Conservation (phyloP, 53 echinoderm and acorn worm species). For the Apostichopus leukothele region DNA sequence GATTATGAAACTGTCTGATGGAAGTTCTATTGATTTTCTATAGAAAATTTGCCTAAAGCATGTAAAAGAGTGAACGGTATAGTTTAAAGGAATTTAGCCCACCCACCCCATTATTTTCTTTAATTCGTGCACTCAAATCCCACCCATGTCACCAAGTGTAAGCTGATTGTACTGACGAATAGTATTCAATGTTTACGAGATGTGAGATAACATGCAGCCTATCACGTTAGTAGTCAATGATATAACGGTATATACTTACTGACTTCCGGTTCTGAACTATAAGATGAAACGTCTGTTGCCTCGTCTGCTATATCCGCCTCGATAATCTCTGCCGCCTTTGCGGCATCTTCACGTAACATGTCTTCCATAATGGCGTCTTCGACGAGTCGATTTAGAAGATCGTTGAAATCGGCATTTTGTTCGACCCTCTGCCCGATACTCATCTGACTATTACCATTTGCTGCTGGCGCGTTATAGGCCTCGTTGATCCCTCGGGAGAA, state of each 20-base stretch:
- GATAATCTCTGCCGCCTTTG: conserved; percentile 4
- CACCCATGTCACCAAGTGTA: too few relatives aligned
- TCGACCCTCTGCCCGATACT: conserved; percentile 13
- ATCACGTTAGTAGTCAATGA: too few relatives aligned
- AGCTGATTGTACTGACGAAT: too few relatives aligned
- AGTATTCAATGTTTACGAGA: too few relatives aligned
- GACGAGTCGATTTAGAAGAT: conserved; percentile 6
- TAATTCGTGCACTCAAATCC: too few relatives aligned
- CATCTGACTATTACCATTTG: neutral
- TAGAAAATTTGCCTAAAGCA: too few relatives aligned
- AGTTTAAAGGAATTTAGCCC: too few relatives aligned
- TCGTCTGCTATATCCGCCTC: conserved; percentile 10
- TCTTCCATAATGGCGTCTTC: conserved; percentile 45
- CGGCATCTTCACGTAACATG: conserved; percentile 29
- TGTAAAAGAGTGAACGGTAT: too few relatives aligned
- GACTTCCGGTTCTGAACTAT: conserved; percentile 16
- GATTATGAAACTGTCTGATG: too few relatives aligned
- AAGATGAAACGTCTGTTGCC: neutral
- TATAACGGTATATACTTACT: neutral
- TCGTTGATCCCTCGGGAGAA: neutral
- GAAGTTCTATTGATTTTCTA: too few relatives aligned
- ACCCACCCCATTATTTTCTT: too few relatives aligned
- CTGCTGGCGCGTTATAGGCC: neutral
- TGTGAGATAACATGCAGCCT: too few relatives aligned
- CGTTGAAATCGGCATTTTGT: conserved; percentile 12